Evolutionary conservation across 2,888 invertebrate genomes (phyloP).

Genomic region (Anaspis maculata): DNA sequence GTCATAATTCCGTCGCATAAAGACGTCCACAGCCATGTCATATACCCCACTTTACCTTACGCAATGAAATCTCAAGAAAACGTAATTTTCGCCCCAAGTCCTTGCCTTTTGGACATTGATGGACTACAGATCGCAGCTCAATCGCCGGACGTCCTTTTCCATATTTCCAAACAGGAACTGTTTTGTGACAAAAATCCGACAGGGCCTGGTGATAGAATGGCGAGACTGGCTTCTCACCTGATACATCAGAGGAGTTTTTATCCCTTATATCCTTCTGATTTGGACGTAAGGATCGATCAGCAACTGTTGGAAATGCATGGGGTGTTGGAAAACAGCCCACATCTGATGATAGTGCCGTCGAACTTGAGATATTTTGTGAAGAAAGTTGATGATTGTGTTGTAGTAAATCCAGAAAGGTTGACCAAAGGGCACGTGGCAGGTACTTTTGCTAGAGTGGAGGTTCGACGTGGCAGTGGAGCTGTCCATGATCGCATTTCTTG

Average conservation of each 20-base stretch:
- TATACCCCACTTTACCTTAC: conserved; percentile 80
- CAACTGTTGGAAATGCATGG: conserved; percentile 63
- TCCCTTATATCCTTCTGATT: conserved; percentile 69
- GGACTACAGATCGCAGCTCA: conserved; percentile 73
- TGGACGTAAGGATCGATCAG: conserved; percentile 60
- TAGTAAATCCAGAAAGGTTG: conserved; percentile 79
- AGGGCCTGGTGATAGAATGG: conserved; percentile 54
- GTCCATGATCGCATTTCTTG: conserved; percentile 43
- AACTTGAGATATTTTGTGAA: conserved; percentile 76
- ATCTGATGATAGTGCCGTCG: conserved; percentile 77
- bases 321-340: conserved; percentile 66
- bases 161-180: conserved; percentile 52
- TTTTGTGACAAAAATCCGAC: conserved; percentile 18
- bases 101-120: conserved; percentile 66
- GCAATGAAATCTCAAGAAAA: conserved; percentile 51
- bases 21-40: conserved; percentile 69
- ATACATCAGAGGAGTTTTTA: conserved; percentile 72
- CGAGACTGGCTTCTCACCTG: conserved; percentile 66
- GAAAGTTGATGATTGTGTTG: conserved; percentile 69
- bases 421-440: conserved; percentile 71
- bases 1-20: conserved; percentile 61
- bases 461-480: conserved; percentile 39
- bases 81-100: conserved; percentile 69
- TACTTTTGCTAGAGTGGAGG: conserved; percentile 62
- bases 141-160: conserved; percentile 75